Evolutionary conservation across 2,113 vertebrate genomes (phyloP), one percentile per base, ranked within the genome.

Genomic region (Nibea albiflora): DNA sequence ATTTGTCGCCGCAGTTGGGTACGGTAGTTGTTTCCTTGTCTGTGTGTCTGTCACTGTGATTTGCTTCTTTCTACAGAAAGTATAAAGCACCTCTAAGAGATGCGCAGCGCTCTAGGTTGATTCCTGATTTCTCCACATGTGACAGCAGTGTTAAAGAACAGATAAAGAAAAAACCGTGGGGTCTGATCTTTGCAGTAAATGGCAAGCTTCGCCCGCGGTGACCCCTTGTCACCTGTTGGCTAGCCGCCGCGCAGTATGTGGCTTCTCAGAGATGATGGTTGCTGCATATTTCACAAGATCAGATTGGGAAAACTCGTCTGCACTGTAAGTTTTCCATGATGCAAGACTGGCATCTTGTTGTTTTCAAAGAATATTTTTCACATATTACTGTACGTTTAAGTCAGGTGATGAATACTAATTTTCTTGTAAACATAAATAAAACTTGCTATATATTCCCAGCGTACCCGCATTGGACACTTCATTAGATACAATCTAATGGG

Each of bases 221-320:
- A 77, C 44, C 12, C 42, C 35, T n/a, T 35, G 46, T 15, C 56
- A 47, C 79, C 79, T 47, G 63, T 68, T 53, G 10, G 28, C 22
- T 42, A 3, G 39, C 3, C 3, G 4, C 69, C 3, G 4, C 61
- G 62, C 47, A 22, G 50, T 49, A 60, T 56, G 2, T 47, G 68
- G 50, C 42, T 62, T 60, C 52, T 52, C 50, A 8, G 44, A 73
- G 62, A 17, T 2, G 52, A n/a, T 11, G 50, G 22, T 22, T 5
- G 73, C 62, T 76, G 35, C 50, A 65, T 19, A 24, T n/a, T 39
- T 22, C 24, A 11, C 22, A 17, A 70, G 22, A 46, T 46, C 12
- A 22, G 22, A 22, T 44, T 63, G 57, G 12, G 15, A 39, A 22
- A n/a, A 44, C 10, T 6, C 11, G 10, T 2, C 19, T 11, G 2